A percentile compares a stretch with the other conserved stretches of the same genome.
phyloP scores from a whole-genome alignment of 2,113 vertebrate genomes.

The Egretta garzetta region DNA sequence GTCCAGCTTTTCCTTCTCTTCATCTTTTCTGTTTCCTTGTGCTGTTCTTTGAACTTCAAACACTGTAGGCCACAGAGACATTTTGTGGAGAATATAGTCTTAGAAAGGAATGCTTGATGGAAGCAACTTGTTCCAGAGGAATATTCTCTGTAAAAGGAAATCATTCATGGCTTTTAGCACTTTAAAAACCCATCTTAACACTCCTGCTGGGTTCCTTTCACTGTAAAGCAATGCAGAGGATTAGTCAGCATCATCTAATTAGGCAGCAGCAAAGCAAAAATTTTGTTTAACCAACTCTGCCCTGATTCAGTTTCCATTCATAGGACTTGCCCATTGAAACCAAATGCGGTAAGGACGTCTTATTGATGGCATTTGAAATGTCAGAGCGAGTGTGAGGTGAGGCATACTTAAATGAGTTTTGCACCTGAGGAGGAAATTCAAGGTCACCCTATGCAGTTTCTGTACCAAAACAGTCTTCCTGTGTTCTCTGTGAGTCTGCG shows the following conservation, averaged over 20 bases:
- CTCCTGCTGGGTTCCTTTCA: slow-evolving; percentile 44
- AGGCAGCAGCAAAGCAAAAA: slow-evolving; percentile 32
- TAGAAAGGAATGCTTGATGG: not conserved
- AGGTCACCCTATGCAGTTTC: not conserved
- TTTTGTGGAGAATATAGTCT: not conserved
- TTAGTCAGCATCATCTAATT: slow-evolving; percentile 61
- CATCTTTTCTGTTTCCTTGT: not conserved
- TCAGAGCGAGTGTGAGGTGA: not conserved
- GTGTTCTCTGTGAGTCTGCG: not conserved
- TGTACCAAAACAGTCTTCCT: not conserved
- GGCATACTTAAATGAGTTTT: not conserved
- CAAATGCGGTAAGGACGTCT: not conserved
- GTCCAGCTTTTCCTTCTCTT: not conserved
- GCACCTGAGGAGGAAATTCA: not conserved
- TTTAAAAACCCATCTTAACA: not conserved
- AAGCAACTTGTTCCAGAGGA: not conserved
- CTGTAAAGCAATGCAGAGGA: not conserved
- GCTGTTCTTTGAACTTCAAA: not conserved
- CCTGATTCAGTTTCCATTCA: slow-evolving; percentile 10
- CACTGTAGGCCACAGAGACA: not conserved
- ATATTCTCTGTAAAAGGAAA: not conserved
- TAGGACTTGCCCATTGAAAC: not conserved
- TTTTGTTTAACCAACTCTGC: not conserved
- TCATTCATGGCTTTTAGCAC: slow-evolving; percentile 42
- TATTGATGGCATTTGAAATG: not conserved